Evolutionary conservation across 2,797 vertebrate species (phyloP), one percentile per base, ranked within the genome.

Genomic region (Muscicapa striata): DNA sequence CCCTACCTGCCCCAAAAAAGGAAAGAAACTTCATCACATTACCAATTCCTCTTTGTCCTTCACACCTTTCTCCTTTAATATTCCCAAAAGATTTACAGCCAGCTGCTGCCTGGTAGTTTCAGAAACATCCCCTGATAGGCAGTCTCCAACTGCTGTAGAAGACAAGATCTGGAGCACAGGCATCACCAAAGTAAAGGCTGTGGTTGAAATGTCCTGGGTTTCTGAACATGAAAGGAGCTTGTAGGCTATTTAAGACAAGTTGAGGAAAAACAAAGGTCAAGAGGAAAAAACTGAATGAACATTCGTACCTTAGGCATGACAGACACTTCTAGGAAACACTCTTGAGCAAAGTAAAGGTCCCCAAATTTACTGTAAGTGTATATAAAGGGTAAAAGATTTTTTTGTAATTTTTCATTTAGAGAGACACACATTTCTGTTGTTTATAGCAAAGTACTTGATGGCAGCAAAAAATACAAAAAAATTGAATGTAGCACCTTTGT

Each of bases 91-190:
- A 49, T 96, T 97, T 61, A 95, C 72, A 73, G 98, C 98, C 87
- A 99, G 86, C 46, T 98, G 96, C 55, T 98, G 98, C 93, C 98
- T 98, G 5, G 97, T 98, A 7, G 62, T 46, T 82, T 97, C 97
- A 3, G 97, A 98, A 69, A 96, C 97, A 17, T 89, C 96, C 45
- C 98, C 96, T 2, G 97, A 96, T 22, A 99, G 90, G 11, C 98
- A 98, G 83, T 99, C 98, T 46, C 98, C 98, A 89, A 98, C 95
- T 24, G 97, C n/a, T 7, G 97, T 83, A 55, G 98, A 98, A 88
- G 98, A 98, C 24, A 99, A 94, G 23, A 99, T 98, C 97, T 99
- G 99, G 49, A 99, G 98, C 41, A 99, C 90, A 1, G 99, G 99
- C 89, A 99, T 98, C 84, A 99, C 96, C 80, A 99, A 96, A 79